phyloP scores from a whole-genome alignment of 1,140 invertebrate genomes.

The Drosophila ercepeae region DNA sequence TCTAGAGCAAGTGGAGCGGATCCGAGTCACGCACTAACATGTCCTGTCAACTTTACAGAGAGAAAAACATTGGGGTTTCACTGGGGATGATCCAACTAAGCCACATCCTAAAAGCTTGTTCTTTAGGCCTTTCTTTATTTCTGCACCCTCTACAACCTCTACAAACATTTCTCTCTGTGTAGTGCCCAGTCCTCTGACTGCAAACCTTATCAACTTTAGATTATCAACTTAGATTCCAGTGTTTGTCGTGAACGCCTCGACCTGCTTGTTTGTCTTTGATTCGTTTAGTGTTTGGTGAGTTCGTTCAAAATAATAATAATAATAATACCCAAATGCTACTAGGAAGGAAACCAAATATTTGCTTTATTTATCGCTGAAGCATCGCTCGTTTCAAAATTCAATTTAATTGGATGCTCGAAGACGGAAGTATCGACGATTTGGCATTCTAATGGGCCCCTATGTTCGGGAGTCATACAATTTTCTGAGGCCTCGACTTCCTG shows the following conservation, averaged over 20 bases:
- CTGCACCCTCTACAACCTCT: too few species aligned
- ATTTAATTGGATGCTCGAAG: constrained; percentile 77
- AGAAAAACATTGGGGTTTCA: not conserved
- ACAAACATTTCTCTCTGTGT: constrained; percentile 14
- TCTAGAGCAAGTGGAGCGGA: constrained; percentile 59
- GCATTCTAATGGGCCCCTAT: constrained; percentile 43
- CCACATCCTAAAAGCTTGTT: too few species aligned
- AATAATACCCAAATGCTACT: not conserved
- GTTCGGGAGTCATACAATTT: constrained; percentile 62
- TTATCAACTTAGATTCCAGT: constrained; percentile 64
- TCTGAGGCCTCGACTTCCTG: constrained; percentile 58
- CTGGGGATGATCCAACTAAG: not conserved
- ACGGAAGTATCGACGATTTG: constrained; percentile 9
- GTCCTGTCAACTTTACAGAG: constrained; percentile 28
- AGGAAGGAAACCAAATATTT: constrained; percentile 59
- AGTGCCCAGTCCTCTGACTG: constrained; percentile 3
- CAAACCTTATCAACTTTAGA: constrained; percentile 68
- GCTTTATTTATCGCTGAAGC: constrained; percentile 79
- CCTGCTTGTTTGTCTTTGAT: constrained; percentile 51
- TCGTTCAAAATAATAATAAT: constrained; percentile 30
- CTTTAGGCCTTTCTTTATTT: too few species aligned
- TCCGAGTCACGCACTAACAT: constrained; percentile 12
- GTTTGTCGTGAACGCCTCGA: constrained; percentile 56
- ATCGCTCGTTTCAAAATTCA: constrained; percentile 74
- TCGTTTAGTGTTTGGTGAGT: constrained; percentile 17